These are phyloP conservation scores for Kuschelorhynchus macadamiae DNA, from an alignment of 2,888 invertebrate genomes.

Conservation along the genomic window DNA sequence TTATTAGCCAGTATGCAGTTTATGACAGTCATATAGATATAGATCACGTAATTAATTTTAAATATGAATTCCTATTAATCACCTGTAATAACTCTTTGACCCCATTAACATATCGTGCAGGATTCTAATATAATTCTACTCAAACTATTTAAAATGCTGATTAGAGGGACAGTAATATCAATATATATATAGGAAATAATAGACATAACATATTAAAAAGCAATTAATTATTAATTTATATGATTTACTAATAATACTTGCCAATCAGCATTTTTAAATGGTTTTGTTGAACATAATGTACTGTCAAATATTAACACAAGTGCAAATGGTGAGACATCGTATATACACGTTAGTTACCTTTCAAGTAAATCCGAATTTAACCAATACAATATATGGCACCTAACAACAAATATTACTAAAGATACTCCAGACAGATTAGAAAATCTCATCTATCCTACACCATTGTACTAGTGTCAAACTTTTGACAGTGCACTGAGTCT, in stretches of 20 bases:
- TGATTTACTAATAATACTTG: too few relatives aligned
- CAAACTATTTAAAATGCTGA: too few relatives aligned
- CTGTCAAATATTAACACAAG: constrained; percentile 44
- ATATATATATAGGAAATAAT: too few relatives aligned
- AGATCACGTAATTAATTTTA: too few relatives aligned
- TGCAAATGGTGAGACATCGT: constrained; percentile 27
- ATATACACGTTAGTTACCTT: background rate
- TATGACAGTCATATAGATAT: too few relatives aligned
- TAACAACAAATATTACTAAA: background rate
- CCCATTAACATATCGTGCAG: too few relatives aligned
- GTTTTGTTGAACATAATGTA: background rate
- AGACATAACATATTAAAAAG: too few relatives aligned
- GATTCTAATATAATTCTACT: too few relatives aligned
- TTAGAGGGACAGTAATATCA: background rate
- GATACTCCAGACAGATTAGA: background rate
- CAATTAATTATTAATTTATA: too few relatives aligned
- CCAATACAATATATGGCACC: background rate
- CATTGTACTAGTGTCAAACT: constrained; percentile 36
- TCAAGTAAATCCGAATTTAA: constrained; percentile 11
- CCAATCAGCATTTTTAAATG: background rate
- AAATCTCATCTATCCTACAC: constrained; percentile 20
- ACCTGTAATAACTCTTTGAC: too few relatives aligned
- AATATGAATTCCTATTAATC: too few relatives aligned
- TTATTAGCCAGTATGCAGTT: too few relatives aligned
- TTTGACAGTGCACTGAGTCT: constrained; percentile 36